Evolutionary conservation across 2,113 vertebrate genomes (phyloP), one percentile per base, ranked within the genome.

Genomic region (Lagenorhynchus albirostris): DNA sequence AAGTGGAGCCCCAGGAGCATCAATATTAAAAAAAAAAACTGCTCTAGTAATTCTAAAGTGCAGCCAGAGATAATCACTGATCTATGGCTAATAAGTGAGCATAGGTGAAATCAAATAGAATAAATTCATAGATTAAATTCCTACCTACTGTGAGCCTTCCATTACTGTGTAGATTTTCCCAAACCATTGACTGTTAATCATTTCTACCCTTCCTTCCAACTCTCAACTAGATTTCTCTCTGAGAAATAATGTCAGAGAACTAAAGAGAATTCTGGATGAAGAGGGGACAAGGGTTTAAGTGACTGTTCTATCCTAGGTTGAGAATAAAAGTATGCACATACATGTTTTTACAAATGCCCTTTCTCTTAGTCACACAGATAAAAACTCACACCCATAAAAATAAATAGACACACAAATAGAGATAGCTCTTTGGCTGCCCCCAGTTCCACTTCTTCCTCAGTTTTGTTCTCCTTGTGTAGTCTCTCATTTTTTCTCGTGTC

Each of bases 51-150:
- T 93, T 98, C 44, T 93, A 63, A 83, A 86, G 41, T 55, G 36
- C 38, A 94, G 29, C 67, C 65, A 87, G 23, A 33, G 20, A 71
- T 67, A 67, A 92, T 89, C 55, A 89, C 71, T 91, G 36, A 71
- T 80, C 3, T 86, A 23, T 83, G 33, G 68, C 68, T 36, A 94
- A 38, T 85, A 84, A 96, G 58, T 91, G 26, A 93, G 23, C 33
- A 62, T 70, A 76, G 25, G 88, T 76, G 90, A 91, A 93, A 81
- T 89, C 65, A 91, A 93, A 77, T 85, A 62, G 18, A 89, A 9
- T 73, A 80, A 65, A 95, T 95, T 74, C 47, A 55, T 11, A 47
- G 60, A 47, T 86, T 89, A 86, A 95, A 94, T 96, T 97, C 41
- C 26, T 29, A 87, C 20, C 47, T 83, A 86, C 38, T 73, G 77